Conservation (phyloP, 2,888 invertebrate species). For the Pyrocoelia pectoralis region DNA sequence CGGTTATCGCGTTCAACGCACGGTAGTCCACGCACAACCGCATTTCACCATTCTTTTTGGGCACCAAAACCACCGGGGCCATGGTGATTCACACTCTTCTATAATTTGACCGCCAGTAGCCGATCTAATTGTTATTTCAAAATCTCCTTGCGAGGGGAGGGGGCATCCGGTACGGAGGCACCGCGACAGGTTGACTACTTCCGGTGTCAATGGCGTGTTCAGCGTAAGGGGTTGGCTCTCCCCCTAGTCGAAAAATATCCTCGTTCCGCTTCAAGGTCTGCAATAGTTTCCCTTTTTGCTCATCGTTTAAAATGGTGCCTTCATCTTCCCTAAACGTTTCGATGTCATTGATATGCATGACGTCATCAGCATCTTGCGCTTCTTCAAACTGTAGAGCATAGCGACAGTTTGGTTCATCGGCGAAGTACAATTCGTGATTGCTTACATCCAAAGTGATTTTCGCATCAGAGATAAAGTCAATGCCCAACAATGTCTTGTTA, state of each 20-base stretch:
- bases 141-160: constrained; percentile 40
- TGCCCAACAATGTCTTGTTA: too few relatives aligned
- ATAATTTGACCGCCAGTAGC: constrained; percentile 13
- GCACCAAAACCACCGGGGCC: constrained; percentile 51
- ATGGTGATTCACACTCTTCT: neutral
- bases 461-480: too few relatives aligned
- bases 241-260: constrained; percentile 19
- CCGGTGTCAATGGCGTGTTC: constrained; percentile 48
- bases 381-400: too few relatives aligned
- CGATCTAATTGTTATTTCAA: constrained; percentile 44
- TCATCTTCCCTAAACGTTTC: too few relatives aligned
- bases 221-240: constrained; percentile 28
- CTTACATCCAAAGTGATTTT: too few relatives aligned
- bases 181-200: constrained; percentile 47
- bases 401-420: too few relatives aligned
- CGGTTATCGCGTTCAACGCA: constrained; percentile 41
- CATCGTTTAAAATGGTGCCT: too few relatives aligned
- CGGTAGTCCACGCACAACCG: constrained; percentile 53
- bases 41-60: constrained; percentile 47
- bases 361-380: too few relatives aligned
- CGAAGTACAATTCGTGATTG: too few relatives aligned
- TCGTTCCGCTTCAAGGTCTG: neutral
- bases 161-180: constrained; percentile 50
- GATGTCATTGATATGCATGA: too few relatives aligned
- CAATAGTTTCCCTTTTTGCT: too few relatives aligned